Evolutionary conservation across 2,113 vertebrate species (phyloP), one percentile per base, ranked within the genome.

Genomic region (Ailurus styani): DNA sequence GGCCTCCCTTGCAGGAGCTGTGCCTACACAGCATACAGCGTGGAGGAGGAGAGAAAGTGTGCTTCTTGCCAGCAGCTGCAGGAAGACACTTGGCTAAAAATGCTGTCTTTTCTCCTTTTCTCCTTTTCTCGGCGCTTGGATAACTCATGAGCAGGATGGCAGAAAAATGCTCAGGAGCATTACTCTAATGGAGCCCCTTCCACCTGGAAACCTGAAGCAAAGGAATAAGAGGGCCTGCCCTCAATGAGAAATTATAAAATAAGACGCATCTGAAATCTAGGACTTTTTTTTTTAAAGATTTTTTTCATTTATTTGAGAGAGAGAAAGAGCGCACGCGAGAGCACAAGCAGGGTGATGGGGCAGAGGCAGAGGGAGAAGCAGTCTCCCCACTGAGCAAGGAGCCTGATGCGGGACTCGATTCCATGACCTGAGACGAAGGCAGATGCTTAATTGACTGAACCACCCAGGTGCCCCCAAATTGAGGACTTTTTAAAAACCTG

Each of bases 11-110:
- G 6, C 42, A 29, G 40, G n/a, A 54, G 11, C 60, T 91, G 27
- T n/a, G 31, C 47, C 31, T 5, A 0, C 29, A 42, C 78, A 66
- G 20, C 11, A 0, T n/a, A 11, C 2, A 37, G 4, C 9, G 10
- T 52, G 37, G 23, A n/a, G 17, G 29, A n/a, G 60, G 60, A 96
- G 55, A 85, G 62, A 90, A 60, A 75, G 21, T 37, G 0, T 0
- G 0, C 11, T 37, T 91, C 86, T 64, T 12, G 1, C 8, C 34
- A 18, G 75, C 87, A 40, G 25, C 70, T 34, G 23, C 50, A 93
- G 81, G 64, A 54, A 57, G 64, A 77, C 17, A 4, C 6, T 7
- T 55, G 11, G 23, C 57, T 83, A 21, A 70, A 27, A 29, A n/a
- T 25, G 2, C 64, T 60, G 34, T 77, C 2, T 47, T 42, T 92